Conservation (phyloP, 2,888 invertebrate species). For the Drosophila imparisetae region DNA sequence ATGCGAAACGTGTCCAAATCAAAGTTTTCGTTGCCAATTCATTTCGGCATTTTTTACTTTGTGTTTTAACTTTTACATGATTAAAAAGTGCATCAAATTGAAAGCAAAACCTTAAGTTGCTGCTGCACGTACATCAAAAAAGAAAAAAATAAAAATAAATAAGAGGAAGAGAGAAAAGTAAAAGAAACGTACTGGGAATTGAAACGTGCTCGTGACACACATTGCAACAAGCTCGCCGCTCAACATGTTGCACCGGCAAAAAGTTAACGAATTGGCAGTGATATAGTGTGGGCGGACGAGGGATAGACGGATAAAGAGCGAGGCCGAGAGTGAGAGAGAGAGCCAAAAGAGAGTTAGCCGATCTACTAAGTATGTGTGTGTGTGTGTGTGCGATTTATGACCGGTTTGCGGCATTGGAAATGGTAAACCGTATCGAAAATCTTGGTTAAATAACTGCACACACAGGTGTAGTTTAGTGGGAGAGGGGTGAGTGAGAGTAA, state of each 20-base stretch:
- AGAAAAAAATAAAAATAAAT: not conserved
- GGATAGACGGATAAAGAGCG: conserved; percentile 1
- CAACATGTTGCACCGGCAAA: conserved; percentile 69
- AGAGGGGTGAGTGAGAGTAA: conserved; percentile 36
- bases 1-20: conserved; percentile 37
- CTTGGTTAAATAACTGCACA: conserved; percentile 73
- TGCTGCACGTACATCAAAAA: conserved; percentile 50
- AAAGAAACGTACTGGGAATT: conserved; percentile 26
- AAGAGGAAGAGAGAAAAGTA: not conserved
- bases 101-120: conserved; percentile 51
- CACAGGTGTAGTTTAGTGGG: conserved; percentile 60
- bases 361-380: conserved; percentile 36
- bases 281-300: conserved; percentile 22
- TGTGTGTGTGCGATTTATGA: conserved; percentile 36
- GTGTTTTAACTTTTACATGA: conserved; percentile 23
- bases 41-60: conserved; percentile 5
- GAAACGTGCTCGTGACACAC: conserved; percentile 32
- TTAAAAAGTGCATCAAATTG: conserved; percentile 57
- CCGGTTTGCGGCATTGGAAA: conserved; percentile 74
- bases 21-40: conserved; percentile 21
- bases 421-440: conserved; percentile 57
- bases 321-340: conserved; percentile 17
- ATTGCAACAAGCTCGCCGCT: conserved; percentile 25
- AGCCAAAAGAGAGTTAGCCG: conserved; percentile 23
- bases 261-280: conserved; percentile 49